Evolutionary conservation across 2,113 vertebrate genomes (phyloP).

Genomic region (Etheostoma spectabile): DNA sequence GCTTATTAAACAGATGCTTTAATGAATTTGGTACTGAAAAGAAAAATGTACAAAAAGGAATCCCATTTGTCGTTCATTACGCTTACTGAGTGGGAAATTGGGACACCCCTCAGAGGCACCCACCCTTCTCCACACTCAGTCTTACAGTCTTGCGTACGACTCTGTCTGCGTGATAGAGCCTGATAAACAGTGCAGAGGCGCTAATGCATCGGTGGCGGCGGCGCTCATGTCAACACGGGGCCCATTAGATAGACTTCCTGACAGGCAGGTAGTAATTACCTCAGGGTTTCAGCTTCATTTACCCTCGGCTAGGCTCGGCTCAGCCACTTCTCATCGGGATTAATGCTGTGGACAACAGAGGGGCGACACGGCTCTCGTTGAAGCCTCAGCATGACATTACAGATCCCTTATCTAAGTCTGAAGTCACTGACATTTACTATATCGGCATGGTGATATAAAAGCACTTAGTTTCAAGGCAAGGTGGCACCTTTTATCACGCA

Average conservation of each 20-base stretch:
- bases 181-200: slow-evolving; percentile 37
- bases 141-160: slow-evolving; percentile 7
- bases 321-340: slow-evolving; percentile 40
- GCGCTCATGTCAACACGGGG: slow-evolving; percentile 54
- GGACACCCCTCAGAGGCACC: slow-evolving; percentile 45
- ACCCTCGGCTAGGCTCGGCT: slow-evolving; percentile 32
- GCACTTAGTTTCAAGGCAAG: slow-evolving; percentile 52
- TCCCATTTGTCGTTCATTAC: slow-evolving; percentile 42
- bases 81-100: slow-evolving; percentile 40
- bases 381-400: slow-evolving; percentile 54
- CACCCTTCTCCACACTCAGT: slow-evolving; percentile 15
- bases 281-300: slow-evolving; percentile 70
- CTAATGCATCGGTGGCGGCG: slow-evolving; percentile 45
- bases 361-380: slow-evolving; percentile 7
- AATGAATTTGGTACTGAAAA: slow-evolving; percentile 19
- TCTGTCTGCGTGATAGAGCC: slow-evolving; percentile 26
- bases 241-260: slow-evolving; percentile 72
- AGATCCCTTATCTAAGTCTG: slow-evolving; percentile 39
- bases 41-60: slow-evolving; percentile 28
- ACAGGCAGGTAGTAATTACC: slow-evolving; percentile 79
- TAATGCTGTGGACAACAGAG: slow-evolving; percentile 45
- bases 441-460: slow-evolving; percentile 59
- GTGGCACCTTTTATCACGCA: slow-evolving; percentile 56
- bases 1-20: slow-evolving; percentile 16
- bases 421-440: slow-evolving; percentile 70